Evolutionary conservation across 2,888 invertebrate genomes (phyloP).

Genomic region (Lypha dubia): DNA sequence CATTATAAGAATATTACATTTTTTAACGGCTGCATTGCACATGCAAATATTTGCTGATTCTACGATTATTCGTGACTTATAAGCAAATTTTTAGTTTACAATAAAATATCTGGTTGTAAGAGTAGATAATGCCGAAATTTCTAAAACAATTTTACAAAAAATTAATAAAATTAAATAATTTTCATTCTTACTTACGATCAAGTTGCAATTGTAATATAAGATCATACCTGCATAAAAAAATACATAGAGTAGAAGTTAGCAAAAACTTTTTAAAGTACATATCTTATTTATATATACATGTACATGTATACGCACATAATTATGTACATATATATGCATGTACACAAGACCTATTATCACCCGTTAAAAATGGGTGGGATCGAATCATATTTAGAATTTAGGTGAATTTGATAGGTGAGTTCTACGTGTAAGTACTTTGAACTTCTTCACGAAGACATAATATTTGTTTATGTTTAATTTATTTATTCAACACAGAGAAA

Average conservation of each 20-base stretch:
- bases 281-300: background rate
- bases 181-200: background rate
- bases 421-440: no score
- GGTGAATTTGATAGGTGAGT: no score
- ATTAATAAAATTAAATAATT: background rate
- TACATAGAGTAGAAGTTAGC: background rate
- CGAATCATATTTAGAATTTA: no score
- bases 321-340: no score
- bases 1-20: background rate
- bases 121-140: background rate
- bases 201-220: background rate
- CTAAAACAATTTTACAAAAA: background rate
- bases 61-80: background rate
- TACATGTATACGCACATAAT: no score
- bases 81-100: background rate
- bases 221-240: conserved; percentile 9
- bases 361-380: no score
- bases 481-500: no score
- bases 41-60: conserved; percentile 6
- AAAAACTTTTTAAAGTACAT: background rate
- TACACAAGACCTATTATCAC: no score
- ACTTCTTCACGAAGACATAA: no score
- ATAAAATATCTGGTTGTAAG: background rate
- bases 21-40: background rate
- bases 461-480: no score